phyloP scores from a whole-genome alignment of 2,888 invertebrate species.

The Andrena chrysosceles region DNA sequence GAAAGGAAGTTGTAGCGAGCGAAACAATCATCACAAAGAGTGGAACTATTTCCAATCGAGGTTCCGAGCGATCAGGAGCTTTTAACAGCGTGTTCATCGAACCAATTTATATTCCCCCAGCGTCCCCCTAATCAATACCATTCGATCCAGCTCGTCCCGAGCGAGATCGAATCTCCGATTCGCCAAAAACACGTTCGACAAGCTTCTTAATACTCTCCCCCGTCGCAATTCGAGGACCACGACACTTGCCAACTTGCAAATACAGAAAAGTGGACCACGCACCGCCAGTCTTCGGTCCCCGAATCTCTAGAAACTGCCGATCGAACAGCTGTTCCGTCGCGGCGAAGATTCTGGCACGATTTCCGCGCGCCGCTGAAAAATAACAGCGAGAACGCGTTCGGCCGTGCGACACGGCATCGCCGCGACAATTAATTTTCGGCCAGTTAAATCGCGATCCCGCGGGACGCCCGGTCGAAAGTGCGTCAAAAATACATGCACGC shows the following conservation, averaged over 20 bases:
- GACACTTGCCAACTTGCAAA: neutral
- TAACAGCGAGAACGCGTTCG: constrained; percentile 56
- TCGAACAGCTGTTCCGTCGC: constrained; percentile 19
- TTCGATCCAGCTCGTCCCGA: constrained; percentile 38
- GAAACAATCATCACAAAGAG: constrained; percentile 3
- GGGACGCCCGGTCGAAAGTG: constrained; percentile 37
- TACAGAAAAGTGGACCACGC: neutral
- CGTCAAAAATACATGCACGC: constrained; percentile 53
- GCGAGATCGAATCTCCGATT: too few relatives aligned
- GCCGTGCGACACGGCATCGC: constrained; percentile 56
- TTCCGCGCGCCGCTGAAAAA: constrained; percentile 53
- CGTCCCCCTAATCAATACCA: constrained; percentile 37
- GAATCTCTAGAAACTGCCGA: neutral
- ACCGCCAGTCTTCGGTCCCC: neutral
- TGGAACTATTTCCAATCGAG: constrained; percentile 2
- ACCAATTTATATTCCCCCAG: constrained; percentile 43
- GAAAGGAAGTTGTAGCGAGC: neutral
- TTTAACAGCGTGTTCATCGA: constrained; percentile 33
- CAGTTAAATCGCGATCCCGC: constrained; percentile 75
- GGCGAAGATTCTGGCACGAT: constrained; percentile 52
- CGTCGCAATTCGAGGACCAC: neutral
- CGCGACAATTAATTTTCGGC: constrained; percentile 80
- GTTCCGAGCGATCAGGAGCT: constrained; percentile 34
- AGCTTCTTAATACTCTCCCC: neutral
- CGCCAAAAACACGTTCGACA: constrained; percentile 18